These are phyloP conservation scores for Hepsetus odoe DNA, from an alignment of 2,113 vertebrate species.

Conservation along the genomic window DNA sequence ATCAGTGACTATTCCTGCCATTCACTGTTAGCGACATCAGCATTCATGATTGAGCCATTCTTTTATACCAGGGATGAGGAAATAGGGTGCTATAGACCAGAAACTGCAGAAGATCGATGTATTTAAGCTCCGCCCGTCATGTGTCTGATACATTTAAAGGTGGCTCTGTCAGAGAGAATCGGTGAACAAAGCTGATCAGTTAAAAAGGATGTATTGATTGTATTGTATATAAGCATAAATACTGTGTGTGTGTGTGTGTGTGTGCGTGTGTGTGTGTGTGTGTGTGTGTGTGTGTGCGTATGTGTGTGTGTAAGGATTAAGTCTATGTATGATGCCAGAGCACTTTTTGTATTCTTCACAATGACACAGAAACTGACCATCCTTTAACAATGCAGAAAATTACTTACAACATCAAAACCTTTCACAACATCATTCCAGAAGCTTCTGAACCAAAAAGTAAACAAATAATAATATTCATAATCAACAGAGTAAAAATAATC, in stretches of 20 bases:
- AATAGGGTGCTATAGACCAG: no score
- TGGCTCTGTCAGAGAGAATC: background rate
- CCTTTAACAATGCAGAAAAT: slow-evolving; percentile 66
- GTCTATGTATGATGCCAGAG: slow-evolving; percentile 40
- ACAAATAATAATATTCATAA: slow-evolving; percentile 17
- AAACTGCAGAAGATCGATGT: background rate
- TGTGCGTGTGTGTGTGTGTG: no score
- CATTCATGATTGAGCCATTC: background rate
- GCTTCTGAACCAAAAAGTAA: slow-evolving; percentile 61
- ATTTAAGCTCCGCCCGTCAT: slow-evolving; percentile 5
- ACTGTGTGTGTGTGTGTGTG: slow-evolving; percentile 31
- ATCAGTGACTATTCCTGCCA: background rate
- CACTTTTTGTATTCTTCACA: slow-evolving; percentile 65
- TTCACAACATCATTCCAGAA: slow-evolving; percentile 66
- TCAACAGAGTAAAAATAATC: slow-evolving; percentile 51
- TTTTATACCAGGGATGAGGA: background rate
- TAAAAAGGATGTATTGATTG: slow-evolving; percentile 33
- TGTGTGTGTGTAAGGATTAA: slow-evolving; percentile 44
- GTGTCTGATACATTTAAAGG: background rate
- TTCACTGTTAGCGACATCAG: background rate
- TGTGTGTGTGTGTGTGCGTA: slow-evolving; percentile 38
- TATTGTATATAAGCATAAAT: slow-evolving; percentile 42
- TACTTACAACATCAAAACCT: slow-evolving; percentile 72
- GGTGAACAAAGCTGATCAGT: slow-evolving; percentile 14
- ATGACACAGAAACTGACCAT: slow-evolving; percentile 69